phyloP scores from a whole-genome alignment of 2,797 vertebrate genomes.

The Sebastes hopkinsi region DNA sequence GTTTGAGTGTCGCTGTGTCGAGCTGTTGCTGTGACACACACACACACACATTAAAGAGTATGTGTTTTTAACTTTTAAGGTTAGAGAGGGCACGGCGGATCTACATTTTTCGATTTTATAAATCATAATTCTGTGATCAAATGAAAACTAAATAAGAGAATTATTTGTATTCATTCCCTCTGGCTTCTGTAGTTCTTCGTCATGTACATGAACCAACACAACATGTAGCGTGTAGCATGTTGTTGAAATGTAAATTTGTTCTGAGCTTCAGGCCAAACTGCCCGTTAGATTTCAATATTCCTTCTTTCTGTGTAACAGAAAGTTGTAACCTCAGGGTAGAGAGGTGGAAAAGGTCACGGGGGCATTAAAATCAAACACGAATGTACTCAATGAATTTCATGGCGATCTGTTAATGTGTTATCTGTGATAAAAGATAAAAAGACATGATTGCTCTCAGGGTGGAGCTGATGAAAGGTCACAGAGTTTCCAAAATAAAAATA shows the following conservation, averaged over 20 bases:
- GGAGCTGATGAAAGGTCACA: constrained; percentile 9
- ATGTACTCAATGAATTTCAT: constrained; percentile 12
- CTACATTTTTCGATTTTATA: neutral
- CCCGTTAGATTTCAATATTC: neutral
- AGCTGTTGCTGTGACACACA: constrained; percentile 3
- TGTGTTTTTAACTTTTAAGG: neutral
- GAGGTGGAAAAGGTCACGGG: constrained; percentile 34
- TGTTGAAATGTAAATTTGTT: neutral
- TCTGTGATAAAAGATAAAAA: neutral
- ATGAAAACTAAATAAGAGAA: neutral
- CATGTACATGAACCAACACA: neutral
- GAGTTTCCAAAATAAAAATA: neutral
- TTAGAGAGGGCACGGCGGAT: neutral
- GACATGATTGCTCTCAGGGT: neutral
- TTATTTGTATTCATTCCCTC: neutral
- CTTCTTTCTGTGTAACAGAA: neutral
- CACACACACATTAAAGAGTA: neutral
- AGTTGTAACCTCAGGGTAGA: constrained; percentile 11
- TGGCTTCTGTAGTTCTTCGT: neutral
- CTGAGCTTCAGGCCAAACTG: neutral
- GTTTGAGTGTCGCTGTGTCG: constrained; percentile 34
- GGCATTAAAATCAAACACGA: constrained; percentile 32
- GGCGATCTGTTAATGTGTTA: constrained; percentile 10
- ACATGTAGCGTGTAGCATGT: neutral
- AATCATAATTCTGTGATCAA: neutral